These are phyloP conservation scores for Scophthalmus maximus DNA, from an alignment of 2,113 vertebrate genomes.

Conservation along the genomic window DNA sequence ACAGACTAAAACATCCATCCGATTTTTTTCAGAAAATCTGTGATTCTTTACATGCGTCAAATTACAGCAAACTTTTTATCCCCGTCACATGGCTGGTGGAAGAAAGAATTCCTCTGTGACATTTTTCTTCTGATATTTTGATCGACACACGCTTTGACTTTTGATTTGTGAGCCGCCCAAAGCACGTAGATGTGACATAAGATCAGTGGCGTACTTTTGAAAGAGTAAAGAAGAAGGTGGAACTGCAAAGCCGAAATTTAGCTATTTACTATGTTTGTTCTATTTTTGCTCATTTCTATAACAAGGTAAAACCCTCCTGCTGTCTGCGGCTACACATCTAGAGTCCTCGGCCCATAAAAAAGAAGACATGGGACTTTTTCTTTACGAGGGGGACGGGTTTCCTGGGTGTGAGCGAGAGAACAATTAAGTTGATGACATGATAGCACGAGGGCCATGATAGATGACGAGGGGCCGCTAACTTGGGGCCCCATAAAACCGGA, in stretches of 20 bases:
- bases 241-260: not conserved
- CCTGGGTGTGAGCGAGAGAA: conserved; percentile 56
- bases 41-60: conserved; percentile 12
- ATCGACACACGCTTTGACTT: not conserved
- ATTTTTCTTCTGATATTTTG: not conserved
- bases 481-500: conserved; percentile 49
- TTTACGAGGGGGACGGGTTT: conserved; percentile 39
- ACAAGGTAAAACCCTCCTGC: conserved; percentile 15
- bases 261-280: not conserved
- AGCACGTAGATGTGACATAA: not conserved
- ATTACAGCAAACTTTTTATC: conserved; percentile 33
- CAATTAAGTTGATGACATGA: conserved; percentile 62
- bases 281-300: conserved; percentile 35
- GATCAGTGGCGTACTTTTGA: not conserved
- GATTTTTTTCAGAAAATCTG: conserved; percentile 37
- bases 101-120: not conserved
- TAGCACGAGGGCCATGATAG: conserved; percentile 52
- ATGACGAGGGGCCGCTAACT: conserved; percentile 52
- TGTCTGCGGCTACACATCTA: conserved; percentile 21
- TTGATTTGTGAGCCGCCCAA: not conserved
- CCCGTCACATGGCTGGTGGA: not conserved
- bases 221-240: not conserved
- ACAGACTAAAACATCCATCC: conserved; percentile 38
- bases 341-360: conserved; percentile 34
- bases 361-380: conserved; percentile 68